These are phyloP conservation scores for Campoletis raptor DNA, from an alignment of 2,888 invertebrate species.

Conservation along the genomic window DNA sequence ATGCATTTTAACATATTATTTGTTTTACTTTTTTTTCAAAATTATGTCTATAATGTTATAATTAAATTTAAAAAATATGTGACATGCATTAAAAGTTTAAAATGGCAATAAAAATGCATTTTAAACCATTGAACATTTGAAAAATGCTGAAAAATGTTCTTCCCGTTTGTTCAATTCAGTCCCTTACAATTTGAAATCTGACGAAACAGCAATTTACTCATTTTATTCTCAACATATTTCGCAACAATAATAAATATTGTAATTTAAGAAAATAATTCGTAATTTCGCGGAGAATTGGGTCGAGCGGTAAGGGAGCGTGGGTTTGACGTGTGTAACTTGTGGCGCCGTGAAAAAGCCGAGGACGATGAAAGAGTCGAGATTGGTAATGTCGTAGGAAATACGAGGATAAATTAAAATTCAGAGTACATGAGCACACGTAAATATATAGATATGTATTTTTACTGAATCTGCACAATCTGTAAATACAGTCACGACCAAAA, in stretches of 20 bases:
- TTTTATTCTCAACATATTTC: background rate
- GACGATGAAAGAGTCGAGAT: conserved; percentile 56
- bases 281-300: conserved; percentile 24
- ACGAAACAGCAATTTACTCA: background rate
- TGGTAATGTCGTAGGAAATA: conserved; percentile 26
- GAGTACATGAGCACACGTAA: background rate
- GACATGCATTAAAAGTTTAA: background rate
- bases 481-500: background rate
- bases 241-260: conserved; percentile 8
- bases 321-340: conserved; percentile 41
- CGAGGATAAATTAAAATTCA: conserved; percentile 36
- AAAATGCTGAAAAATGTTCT: background rate
- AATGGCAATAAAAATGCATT: background rate
- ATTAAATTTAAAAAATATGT: background rate
- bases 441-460: background rate
- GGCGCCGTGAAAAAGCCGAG: conserved; percentile 50
- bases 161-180: background rate
- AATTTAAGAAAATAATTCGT: conserved; percentile 5
- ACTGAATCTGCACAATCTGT: background rate
- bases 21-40: background rate
- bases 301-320: conserved; percentile 39
- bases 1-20: background rate
- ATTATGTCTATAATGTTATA: background rate
- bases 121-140: background rate
- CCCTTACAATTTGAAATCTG: background rate